A percentile compares a stretch with the other conserved stretches of the same genome.
Conservation (phyloP, 2,888 invertebrate genomes). For the Steinernema scapterisci region DNA sequence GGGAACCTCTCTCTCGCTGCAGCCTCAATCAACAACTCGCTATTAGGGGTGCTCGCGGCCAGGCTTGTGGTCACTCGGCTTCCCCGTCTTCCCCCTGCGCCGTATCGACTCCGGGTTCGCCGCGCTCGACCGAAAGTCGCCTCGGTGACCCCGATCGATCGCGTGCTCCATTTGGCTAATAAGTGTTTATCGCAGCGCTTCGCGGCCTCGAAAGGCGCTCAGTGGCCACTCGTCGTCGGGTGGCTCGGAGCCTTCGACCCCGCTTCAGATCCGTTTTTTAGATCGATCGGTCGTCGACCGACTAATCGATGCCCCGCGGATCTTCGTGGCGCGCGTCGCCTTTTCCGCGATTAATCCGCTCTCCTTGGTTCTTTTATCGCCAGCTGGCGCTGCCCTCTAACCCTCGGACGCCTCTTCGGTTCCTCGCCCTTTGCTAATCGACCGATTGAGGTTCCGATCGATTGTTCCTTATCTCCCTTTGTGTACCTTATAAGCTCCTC, state of each 20-base stretch:
- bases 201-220: neutral
- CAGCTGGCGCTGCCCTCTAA: neutral
- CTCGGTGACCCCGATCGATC: constrained; percentile 23
- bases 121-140: neutral
- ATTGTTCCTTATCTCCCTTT: neutral
- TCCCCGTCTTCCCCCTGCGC: neutral
- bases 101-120: neutral
- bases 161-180: constrained; percentile 19
- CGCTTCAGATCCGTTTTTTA: neutral
- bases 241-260: neutral
- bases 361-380: neutral
- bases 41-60: neutral
- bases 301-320: constrained; percentile 21
- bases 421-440: neutral
- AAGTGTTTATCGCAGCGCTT: constrained; percentile 4
- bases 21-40: neutral
- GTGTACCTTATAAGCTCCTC: neutral
- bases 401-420: neutral
- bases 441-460: neutral
- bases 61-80: too few species aligned
- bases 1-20: neutral
- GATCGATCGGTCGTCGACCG: constrained; percentile 21
- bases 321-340: neutral
- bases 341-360: neutral
- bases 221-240: neutral